Evolutionary conservation across 2,113 vertebrate species (phyloP).

Genomic region (Nestor notabilis): DNA sequence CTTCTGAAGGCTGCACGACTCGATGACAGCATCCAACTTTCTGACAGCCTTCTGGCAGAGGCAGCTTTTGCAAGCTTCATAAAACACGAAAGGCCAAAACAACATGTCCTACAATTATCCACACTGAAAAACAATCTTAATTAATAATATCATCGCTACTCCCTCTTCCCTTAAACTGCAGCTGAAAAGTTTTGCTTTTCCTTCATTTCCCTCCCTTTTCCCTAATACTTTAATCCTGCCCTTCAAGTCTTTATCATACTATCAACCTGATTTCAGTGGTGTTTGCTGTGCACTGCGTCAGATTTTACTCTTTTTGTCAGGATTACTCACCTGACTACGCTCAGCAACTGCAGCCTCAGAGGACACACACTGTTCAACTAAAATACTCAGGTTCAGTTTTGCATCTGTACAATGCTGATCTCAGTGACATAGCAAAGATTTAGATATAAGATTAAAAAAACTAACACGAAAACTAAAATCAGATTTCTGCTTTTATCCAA

Average conservation of each 20-base stretch:
- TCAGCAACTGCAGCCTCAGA: not conserved
- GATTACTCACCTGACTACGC: not conserved
- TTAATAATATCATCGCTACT: not conserved
- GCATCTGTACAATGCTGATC: not conserved
- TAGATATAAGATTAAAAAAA: not conserved
- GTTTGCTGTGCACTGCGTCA: not conserved
- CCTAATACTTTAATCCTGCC: not conserved
- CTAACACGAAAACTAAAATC: not conserved
- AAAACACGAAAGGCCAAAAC: not conserved
- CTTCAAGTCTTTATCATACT: not conserved
- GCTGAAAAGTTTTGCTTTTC: not conserved
- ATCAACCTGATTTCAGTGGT: not conserved
- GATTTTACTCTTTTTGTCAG: not conserved
- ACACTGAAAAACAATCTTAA: not conserved
- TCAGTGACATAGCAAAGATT: not conserved
- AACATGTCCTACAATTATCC: not conserved
- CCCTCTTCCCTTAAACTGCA: not conserved
- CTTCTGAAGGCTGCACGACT: not conserved
- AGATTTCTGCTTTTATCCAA: not conserved
- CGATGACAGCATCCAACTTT: not conserved
- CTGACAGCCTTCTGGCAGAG: constrained; percentile 6
- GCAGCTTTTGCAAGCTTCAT: not conserved
- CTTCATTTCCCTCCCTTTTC: not conserved
- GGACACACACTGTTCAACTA: not conserved
- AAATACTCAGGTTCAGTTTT: not conserved